phyloP scores from a whole-genome alignment of 2,888 invertebrate species.

The Sicus ferrugineus region DNA sequence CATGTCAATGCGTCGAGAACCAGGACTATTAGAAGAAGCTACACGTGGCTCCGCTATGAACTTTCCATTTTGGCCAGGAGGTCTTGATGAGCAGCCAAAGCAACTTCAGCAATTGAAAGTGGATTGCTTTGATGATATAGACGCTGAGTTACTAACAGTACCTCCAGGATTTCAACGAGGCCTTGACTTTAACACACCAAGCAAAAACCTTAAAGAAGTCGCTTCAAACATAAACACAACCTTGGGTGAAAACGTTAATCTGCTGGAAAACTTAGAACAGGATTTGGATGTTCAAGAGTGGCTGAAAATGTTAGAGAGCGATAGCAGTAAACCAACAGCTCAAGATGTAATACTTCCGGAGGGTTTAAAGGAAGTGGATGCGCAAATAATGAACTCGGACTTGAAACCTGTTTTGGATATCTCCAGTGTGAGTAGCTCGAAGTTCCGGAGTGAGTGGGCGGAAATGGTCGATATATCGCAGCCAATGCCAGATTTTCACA shows the following conservation, averaged over 20 bases:
- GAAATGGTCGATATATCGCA: constrained; percentile 83
- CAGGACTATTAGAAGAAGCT: constrained; percentile 74
- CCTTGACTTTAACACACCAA: constrained; percentile 65
- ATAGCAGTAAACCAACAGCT: constrained; percentile 14
- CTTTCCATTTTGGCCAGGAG: constrained; percentile 89
- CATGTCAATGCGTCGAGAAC: constrained; percentile 81
- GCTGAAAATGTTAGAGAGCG: constrained; percentile 52
- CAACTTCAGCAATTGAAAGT: constrained; percentile 64
- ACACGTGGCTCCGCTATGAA: constrained; percentile 78
- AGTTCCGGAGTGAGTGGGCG: constrained; percentile 77
- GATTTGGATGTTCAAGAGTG: constrained; percentile 60
- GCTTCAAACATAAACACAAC: background rate
- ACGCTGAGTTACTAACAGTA: constrained; percentile 64
- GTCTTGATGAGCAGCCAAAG: constrained; percentile 71
- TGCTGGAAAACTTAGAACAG: constrained; percentile 57
- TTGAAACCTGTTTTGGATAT: constrained; percentile 75
- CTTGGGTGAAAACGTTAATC: constrained; percentile 51
- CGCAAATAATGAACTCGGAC: constrained; percentile 59
- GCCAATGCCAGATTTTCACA: constrained; percentile 82
- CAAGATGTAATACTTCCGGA: constrained; percentile 35
- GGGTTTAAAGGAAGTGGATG: constrained; percentile 56
- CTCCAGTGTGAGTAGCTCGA: constrained; percentile 66
- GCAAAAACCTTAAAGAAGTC: constrained; percentile 41
- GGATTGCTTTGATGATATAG: constrained; percentile 64
- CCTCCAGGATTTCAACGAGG: constrained; percentile 76